Evolutionary conservation across 2,113 vertebrate species (phyloP), one percentile per base, ranked within the genome.

Genomic region (Conger conger): DNA sequence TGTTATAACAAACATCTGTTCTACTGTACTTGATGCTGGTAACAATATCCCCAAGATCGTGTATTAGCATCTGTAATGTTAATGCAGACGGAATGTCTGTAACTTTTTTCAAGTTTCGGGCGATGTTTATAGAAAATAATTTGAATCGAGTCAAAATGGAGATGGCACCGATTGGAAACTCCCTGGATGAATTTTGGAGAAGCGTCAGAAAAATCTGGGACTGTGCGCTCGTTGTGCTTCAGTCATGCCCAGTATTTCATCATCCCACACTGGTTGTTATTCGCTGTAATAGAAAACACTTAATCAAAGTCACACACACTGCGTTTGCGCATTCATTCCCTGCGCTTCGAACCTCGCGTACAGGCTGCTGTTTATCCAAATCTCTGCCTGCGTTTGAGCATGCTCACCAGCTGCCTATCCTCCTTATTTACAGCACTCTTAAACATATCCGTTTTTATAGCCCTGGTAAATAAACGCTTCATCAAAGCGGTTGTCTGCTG

Each of bases 341-440:
- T 30, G 13, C n/a, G 16, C 57, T 54, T 57, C 50, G 35, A 20
- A 54, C 45, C 80, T 36, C 50, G 20, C 20, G n/a, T 33, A 35
- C 17, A 18, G 9, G 38, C 30, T 81, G 45, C 9, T 80, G 50
- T 54, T 81, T 81, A 81, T 57, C 33, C 36, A 30, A 2, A 18
- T 50, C 38, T 45, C 80, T 54, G 45, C 45, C 35, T 35, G 50
- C 36, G 45, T 81, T 81, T 81, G 15, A 81, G 57, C 80, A 81
- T 54, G 45, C 80, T 57, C 33, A 30, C 80, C 0, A 50, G 57
- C 80, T 81, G 80, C 80, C 57, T 81, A 8, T 53, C 50, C 80
- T 81, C 80, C 57, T 81, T 81, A 81, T 81, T 81, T 81, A 81
- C 30, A 57, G 16, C 80, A 81, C 80, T 81, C 50, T 54, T 15